Percentiles rank a stretch among this genome's conserved stretches.
phyloP scores from a whole-genome alignment of 2,113 vertebrate species.

The Ceyx melanurus region DNA sequence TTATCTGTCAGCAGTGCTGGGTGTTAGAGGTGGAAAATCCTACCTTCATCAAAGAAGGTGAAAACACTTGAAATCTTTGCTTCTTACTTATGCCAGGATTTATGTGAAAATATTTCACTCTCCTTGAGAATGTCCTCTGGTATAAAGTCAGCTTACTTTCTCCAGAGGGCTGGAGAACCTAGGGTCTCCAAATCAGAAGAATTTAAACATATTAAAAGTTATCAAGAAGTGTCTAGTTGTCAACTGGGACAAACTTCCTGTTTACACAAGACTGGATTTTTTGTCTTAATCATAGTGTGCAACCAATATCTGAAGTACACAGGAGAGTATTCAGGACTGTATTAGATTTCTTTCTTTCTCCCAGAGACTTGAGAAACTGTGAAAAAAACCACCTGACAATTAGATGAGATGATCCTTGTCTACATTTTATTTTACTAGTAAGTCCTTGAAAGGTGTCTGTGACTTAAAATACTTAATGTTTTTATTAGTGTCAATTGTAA shows the following conservation, averaged over 20 bases:
- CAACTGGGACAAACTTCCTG: not conserved
- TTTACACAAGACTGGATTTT: not conserved
- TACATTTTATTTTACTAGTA: not conserved
- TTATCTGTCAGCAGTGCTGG: not conserved
- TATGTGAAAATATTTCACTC: not conserved
- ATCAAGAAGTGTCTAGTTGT: not conserved
- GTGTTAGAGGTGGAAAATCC: not conserved
- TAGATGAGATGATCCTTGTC: not conserved
- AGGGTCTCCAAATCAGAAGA: not conserved
- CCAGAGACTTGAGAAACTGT: not conserved
- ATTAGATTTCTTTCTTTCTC: not conserved
- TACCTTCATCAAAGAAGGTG: not conserved
- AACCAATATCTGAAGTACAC: not conserved
- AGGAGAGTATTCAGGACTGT: not conserved
- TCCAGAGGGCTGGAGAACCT: not conserved
- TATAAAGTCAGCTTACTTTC: not conserved
- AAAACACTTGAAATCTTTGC: not conserved
- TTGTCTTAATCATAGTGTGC: not conserved
- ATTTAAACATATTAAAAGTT: not conserved
- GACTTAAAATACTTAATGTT: not conserved
- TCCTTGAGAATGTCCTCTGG: not conserved
- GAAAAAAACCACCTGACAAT: fast-evolving
- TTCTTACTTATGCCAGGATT: not conserved
- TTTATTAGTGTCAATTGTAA: not conserved
- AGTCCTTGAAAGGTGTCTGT: not conserved